phyloP scores from a whole-genome alignment of 1,140 invertebrate genomes.

The Heliconius melpomene region DNA sequence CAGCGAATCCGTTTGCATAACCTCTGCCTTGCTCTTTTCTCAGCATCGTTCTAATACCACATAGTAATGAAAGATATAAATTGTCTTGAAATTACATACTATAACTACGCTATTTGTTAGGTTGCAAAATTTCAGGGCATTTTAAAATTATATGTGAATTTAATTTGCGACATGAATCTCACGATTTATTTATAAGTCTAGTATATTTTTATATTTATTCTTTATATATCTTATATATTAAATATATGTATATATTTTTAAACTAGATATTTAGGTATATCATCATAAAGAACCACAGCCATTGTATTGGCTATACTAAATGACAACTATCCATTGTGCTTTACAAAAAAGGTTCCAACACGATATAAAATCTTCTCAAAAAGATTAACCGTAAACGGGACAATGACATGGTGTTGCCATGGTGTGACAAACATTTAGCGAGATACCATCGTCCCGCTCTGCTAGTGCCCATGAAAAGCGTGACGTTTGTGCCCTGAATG shows the following conservation, averaged over 20 bases:
- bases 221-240: too few relatives aligned
- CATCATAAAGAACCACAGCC: too few relatives aligned
- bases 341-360: neutral
- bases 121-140: too few relatives aligned
- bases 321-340: neutral
- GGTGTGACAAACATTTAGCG: slow-evolving; percentile 48
- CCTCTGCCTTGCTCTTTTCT: neutral
- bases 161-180: too few relatives aligned
- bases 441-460: slow-evolving; percentile 65
- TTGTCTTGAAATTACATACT: neutral
- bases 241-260: too few relatives aligned
- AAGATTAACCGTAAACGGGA: neutral
- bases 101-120: too few relatives aligned
- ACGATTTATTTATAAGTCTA: too few relatives aligned
- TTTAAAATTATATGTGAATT: too few relatives aligned
- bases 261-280: too few relatives aligned
- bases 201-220: too few relatives aligned
- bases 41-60: neutral
- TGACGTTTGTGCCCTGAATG: slow-evolving; percentile 41
- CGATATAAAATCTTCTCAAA: slow-evolving; percentile 4
- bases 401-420: slow-evolving; percentile 30
- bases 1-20: slow-evolving; percentile 6
- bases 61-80: neutral
- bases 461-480: slow-evolving; percentile 59
- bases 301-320: too few relatives aligned